Evolutionary conservation across 2,113 vertebrate genomes (phyloP), one percentile per base, ranked within the genome.

Genomic region (Ochotona curzoniae): DNA sequence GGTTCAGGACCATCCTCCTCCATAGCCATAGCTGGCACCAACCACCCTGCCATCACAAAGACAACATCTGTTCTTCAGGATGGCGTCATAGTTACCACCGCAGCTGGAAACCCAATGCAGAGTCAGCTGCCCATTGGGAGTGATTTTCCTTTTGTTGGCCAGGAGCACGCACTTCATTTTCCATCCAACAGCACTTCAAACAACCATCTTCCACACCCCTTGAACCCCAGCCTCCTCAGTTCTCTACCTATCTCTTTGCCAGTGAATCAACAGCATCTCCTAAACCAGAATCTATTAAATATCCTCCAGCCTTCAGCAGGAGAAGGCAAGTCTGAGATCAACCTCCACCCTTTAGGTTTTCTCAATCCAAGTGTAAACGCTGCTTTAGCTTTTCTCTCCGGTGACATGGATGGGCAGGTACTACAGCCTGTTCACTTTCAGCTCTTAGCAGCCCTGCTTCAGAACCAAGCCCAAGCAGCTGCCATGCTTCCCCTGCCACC

Each of bases 221-320:
- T 98, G 97, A 98, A 98, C 81, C 97, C 98, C 81, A 98, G 98
- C 97, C 98, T 98, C 95, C 98, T 98, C 97, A 98, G 28, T 81
- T 98, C 98, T 96, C 98, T 98, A 70, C 98, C 98, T 93, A 97
- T 98, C 97, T 98, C 98, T 96, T 98, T 98, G 97, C 98, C 98
- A 93, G 98, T 98, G 97, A 98, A 98, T 98, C 98, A 98, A 97
- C 98, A 98, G 96, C 98, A 98, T 97, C 98, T 98, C 97, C 98
- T 98, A 96, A 98, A 98, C 98, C 98, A 98, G 98, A 98, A 98
- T 85, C 98, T 98, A 97, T 94, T 98, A 96, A 98, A 98, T 97
- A 98, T 98, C 97, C 98, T 98, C 20, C 98, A 98, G 98, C 98
- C 98, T 98, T 97, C 98, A 83, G 96, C 98, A 83, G 98, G 98